phyloP scores from a whole-genome alignment of 2,797 vertebrate species.

The Falco cherrug region DNA sequence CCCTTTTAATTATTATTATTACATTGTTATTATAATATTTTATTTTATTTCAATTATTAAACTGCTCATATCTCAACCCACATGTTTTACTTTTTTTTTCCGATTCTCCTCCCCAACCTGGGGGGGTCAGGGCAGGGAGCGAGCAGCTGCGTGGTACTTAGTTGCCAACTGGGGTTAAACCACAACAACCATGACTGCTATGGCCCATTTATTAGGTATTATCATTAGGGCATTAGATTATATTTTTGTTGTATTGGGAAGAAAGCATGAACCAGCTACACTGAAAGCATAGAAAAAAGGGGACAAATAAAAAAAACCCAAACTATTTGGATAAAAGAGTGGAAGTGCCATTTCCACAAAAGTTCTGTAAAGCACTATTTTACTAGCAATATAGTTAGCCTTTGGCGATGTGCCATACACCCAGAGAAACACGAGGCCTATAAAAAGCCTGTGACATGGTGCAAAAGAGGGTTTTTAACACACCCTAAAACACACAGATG shows the following conservation, averaged over 20 bases:
- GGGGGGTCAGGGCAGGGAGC: no score
- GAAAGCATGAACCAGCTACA: not conserved
- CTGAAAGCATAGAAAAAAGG: not conserved
- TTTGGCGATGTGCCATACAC: not conserved
- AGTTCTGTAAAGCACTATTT: constrained; percentile 23
- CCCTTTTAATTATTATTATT: no score
- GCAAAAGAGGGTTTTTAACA: constrained; percentile 17
- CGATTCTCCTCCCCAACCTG: no score
- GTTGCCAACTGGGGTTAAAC: no score
- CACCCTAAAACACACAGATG: constrained; percentile 15
- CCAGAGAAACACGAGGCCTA: not conserved
- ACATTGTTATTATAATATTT: no score
- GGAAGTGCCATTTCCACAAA: not conserved
- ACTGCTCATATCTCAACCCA: no score
- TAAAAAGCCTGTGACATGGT: not conserved
- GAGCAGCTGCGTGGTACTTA: no score
- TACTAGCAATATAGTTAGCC: not conserved
- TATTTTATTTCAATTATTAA: no score
- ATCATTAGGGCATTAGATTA: not conserved
- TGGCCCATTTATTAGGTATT: not conserved
- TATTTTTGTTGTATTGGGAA: not conserved
- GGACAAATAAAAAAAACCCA: not conserved
- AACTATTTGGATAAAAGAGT: not conserved
- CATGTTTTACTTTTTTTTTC: no score
- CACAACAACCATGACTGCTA: not conserved